phyloP scores from a whole-genome alignment of 64 coral and sea anemone genomes.

The Pocillopora verrucosa region DNA sequence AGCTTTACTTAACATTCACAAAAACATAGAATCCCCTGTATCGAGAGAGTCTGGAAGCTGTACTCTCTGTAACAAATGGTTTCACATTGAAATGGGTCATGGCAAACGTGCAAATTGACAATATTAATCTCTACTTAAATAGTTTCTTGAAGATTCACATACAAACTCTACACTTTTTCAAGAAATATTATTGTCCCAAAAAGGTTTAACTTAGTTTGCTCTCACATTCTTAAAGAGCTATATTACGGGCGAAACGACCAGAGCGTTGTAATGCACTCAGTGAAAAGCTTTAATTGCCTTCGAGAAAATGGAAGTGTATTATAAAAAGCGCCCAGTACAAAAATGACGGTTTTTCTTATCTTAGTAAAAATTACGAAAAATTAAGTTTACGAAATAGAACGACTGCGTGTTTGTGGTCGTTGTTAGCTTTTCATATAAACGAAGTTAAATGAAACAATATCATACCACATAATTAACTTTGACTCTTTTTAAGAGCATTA shows the following conservation, averaged over 20 bases:
- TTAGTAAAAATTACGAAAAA: background rate
- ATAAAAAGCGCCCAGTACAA: background rate
- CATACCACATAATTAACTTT: background rate
- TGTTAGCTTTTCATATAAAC: conserved; percentile 15
- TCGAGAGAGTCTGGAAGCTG: background rate
- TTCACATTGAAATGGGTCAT: background rate
- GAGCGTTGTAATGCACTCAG: too few species aligned
- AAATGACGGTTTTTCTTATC: background rate
- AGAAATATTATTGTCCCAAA: conserved; percentile 19
- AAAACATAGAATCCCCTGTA: background rate
- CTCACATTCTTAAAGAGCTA: background rate
- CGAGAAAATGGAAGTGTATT: background rate
- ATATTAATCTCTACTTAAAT: conserved; percentile 43
- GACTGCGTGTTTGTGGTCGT: conserved; percentile 5
- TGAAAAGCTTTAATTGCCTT: background rate
- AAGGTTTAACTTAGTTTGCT: conserved; percentile 22
- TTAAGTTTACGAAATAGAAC: background rate
- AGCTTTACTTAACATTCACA: background rate
- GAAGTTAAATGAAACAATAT: background rate
- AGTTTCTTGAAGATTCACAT: background rate
- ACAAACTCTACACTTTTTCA: conserved; percentile 16
- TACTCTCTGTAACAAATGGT: background rate
- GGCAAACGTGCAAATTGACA: background rate
- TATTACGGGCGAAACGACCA: background rate
- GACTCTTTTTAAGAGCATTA: background rate